Evolutionary conservation across 2,888 invertebrate genomes (phyloP).

Genomic region (Phortica okadai): DNA sequence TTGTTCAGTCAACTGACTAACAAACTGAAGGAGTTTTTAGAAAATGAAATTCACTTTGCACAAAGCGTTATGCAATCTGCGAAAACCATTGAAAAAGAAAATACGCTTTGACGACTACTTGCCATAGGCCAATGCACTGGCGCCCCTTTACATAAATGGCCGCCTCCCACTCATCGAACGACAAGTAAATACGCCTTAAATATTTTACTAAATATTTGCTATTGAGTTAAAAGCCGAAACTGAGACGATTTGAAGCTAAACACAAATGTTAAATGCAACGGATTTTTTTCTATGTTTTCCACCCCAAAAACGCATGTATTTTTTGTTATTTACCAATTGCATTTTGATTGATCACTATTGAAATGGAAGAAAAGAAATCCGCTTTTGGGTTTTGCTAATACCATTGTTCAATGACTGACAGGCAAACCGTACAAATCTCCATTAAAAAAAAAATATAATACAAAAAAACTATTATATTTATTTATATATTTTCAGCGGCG

Average conservation of each 20-base stretch:
- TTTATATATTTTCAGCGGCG: constrained; percentile 64
- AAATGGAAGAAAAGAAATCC: constrained; percentile 51
- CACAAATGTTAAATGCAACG: constrained; percentile 67
- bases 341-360: constrained; percentile 67
- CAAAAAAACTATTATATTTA: constrained; percentile 55
- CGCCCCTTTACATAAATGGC: too few species aligned
- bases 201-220: constrained; percentile 19
- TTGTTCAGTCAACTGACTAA: neutral
- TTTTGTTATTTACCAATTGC: constrained; percentile 47
- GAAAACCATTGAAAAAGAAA: neutral
- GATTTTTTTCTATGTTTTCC: constrained; percentile 55
- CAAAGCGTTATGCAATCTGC: constrained; percentile 7
- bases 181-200: constrained; percentile 3
- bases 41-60: neutral
- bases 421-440: constrained; percentile 4
- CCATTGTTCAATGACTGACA: constrained; percentile 58
- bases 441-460: neutral
- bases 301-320: constrained; percentile 45
- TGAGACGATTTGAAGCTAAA: constrained; percentile 34
- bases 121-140: neutral
- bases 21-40: neutral
- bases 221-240: neutral
- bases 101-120: neutral
- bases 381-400: constrained; percentile 66
- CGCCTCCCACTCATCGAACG: neutral